phyloP scores from a whole-genome alignment of 2,113 vertebrate genomes.

The Ciconia boyciana region DNA sequence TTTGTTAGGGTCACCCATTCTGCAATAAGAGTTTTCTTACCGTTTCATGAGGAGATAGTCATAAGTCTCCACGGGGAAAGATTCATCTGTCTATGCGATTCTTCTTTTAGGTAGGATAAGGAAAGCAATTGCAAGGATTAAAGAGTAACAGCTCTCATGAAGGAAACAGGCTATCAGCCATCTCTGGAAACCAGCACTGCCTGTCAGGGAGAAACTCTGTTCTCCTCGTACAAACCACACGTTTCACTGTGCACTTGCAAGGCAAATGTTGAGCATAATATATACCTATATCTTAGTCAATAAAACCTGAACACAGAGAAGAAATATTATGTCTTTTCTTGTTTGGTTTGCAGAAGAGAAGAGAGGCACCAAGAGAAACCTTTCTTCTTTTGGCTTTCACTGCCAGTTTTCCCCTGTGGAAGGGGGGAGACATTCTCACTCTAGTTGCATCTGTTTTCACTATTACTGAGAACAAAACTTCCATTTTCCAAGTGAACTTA shows the following conservation, averaged over 20 bases:
- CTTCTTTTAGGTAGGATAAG: not conserved
- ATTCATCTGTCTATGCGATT: not conserved
- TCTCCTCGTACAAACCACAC: not conserved
- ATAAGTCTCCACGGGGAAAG: not conserved
- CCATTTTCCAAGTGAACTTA: not conserved
- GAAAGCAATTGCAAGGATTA: not conserved
- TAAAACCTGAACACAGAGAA: not conserved
- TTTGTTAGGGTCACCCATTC: not conserved
- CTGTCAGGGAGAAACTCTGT: not conserved
- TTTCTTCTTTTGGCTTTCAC: not conserved
- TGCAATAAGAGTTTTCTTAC: not conserved
- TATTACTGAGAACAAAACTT: not conserved
- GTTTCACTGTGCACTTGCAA: not conserved
- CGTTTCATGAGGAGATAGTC: not conserved
- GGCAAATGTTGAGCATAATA: not conserved
- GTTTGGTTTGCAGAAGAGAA: not conserved
- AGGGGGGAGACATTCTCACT: not conserved
- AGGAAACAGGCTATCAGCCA: not conserved
- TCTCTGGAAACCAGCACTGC: not conserved
- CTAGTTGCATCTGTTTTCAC: not conserved
- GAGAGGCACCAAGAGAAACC: not conserved
- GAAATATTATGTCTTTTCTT: not conserved
- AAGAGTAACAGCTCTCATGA: not conserved
- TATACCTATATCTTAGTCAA: not conserved
- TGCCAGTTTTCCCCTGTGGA: not conserved